These are phyloP conservation scores for Lampris megalopsis DNA, from an alignment of 2,113 vertebrate species.

Conservation along the genomic window DNA sequence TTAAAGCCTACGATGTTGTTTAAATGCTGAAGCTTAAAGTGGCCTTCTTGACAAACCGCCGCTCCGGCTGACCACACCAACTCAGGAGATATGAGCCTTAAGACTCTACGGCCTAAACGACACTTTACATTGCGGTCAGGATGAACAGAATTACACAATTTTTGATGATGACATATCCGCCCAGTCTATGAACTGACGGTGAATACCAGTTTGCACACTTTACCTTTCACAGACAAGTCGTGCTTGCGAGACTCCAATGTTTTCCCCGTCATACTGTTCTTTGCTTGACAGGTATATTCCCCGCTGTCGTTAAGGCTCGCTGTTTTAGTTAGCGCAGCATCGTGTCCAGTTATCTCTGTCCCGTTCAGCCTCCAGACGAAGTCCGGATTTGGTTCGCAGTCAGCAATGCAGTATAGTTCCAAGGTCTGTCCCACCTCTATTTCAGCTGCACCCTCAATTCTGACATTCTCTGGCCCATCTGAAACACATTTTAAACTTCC, in stretches of 20 bases:
- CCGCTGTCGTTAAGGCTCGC: conserved; percentile 29
- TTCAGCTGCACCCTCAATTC: conserved; percentile 33
- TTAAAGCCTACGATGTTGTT: too few relatives aligned
- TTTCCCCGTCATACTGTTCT: conserved; percentile 26
- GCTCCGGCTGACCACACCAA: too few relatives aligned
- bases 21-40: too few relatives aligned
- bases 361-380: conserved; percentile 65
- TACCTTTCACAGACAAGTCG: conserved; percentile 29
- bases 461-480: conserved; percentile 72
- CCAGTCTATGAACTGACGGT: too few relatives aligned
- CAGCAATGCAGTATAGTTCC: conserved; percentile 53
- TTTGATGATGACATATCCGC: too few relatives aligned
- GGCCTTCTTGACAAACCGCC: too few relatives aligned
- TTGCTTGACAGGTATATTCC: conserved; percentile 45
- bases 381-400: conserved; percentile 49
- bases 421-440: not conserved
- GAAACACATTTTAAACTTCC: conserved; percentile 26
- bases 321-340: conserved; percentile 10
- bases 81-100: too few relatives aligned
- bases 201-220: not conserved
- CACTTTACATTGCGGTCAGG: too few relatives aligned
- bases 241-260: not conserved
- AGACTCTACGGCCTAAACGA: too few relatives aligned
- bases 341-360: conserved; percentile 9
- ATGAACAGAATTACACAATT: not conserved